Conservation (phyloP, 2,888 invertebrate species). For the Melolontha melolontha region DNA sequence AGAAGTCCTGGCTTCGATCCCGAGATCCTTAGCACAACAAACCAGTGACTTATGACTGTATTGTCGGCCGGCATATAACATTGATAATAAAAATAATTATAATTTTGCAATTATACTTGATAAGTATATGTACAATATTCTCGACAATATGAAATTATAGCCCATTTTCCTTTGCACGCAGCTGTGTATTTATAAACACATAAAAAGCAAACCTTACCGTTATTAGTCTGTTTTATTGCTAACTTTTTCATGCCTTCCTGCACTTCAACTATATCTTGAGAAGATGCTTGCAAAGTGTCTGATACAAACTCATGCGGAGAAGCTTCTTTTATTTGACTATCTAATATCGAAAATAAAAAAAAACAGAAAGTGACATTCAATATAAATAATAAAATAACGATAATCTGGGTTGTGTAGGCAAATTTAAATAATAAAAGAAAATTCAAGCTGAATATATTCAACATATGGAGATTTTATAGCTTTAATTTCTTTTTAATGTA, state of each 20-base stretch:
- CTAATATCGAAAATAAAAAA: slow-evolving; percentile 53
- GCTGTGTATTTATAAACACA: background rate
- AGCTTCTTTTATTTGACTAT: slow-evolving; percentile 48
- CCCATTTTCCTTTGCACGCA: slow-evolving; percentile 13
- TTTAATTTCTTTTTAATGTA: too few relatives aligned
- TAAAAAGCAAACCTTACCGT: slow-evolving; percentile 65
- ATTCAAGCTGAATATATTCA: slow-evolving; percentile 2
- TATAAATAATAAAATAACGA: slow-evolving; percentile 1
- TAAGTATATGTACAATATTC: too few relatives aligned
- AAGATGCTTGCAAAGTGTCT: slow-evolving; percentile 77
- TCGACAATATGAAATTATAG: too few relatives aligned
- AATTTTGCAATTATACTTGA: too few relatives aligned
- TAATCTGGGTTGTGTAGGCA: background rate
- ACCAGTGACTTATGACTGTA: too few relatives aligned
- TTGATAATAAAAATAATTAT: too few relatives aligned
- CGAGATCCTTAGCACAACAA: too few relatives aligned
- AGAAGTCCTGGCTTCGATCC: too few relatives aligned
- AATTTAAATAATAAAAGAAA: slow-evolving; percentile 12
- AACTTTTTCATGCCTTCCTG: slow-evolving; percentile 82
- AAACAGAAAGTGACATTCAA: slow-evolving; percentile 38
- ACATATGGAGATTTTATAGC: too few relatives aligned
- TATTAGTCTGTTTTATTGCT: slow-evolving; percentile 68
- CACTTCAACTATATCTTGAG: slow-evolving; percentile 78
- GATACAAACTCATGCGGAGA: slow-evolving; percentile 80
- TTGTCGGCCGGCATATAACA: too few relatives aligned